phyloP scores from a whole-genome alignment of 2,113 vertebrate species.

The Xenus cinereus region DNA sequence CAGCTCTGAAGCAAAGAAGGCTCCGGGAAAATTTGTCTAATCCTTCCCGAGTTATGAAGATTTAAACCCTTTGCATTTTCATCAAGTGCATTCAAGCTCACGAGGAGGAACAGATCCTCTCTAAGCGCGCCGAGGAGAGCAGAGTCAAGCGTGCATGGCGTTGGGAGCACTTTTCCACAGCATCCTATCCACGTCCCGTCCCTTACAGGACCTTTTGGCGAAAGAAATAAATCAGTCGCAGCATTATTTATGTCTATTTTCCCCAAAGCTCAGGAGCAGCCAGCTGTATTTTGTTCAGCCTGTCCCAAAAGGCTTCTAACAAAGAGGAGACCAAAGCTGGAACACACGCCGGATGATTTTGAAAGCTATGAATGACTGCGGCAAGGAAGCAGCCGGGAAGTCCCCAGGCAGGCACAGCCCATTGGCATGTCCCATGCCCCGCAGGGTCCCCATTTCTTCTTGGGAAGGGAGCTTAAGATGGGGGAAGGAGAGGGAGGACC shows the following conservation, averaged over 20 bases:
- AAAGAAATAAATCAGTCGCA: background rate
- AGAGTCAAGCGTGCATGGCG: accelerated
- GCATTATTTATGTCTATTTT: background rate
- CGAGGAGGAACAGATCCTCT: background rate
- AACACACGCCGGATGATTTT: background rate
- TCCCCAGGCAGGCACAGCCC: background rate
- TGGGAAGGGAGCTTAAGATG: background rate
- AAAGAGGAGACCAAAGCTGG: background rate
- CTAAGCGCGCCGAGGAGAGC: background rate
- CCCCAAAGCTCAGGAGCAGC: background rate
- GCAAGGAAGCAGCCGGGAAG: background rate
- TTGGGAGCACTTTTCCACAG: background rate
- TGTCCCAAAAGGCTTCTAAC: background rate
- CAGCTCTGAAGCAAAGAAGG: background rate
- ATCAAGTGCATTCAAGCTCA: background rate
- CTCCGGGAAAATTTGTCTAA: background rate
- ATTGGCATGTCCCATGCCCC: background rate
- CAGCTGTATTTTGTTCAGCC: background rate
- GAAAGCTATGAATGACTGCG: background rate
- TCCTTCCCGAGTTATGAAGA: background rate
- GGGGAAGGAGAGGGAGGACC: background rate
- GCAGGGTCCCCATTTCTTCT: background rate
- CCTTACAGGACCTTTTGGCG: background rate
- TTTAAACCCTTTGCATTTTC: background rate
- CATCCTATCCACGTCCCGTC: background rate